These are phyloP conservation scores for Mesoligia furuncula DNA, from an alignment of 2,888 invertebrate species.

Conservation along the genomic window DNA sequence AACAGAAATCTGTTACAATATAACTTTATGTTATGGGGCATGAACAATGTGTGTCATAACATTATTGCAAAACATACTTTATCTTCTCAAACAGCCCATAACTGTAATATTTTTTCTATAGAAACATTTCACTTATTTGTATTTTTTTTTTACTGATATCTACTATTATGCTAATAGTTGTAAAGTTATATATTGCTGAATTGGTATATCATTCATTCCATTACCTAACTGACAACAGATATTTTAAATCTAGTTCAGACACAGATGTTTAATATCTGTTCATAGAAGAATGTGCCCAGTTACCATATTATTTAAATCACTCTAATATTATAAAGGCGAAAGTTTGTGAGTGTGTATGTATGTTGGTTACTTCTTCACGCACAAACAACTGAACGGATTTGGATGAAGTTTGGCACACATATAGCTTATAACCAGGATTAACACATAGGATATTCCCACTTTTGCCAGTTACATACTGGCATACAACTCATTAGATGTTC, in stretches of 20 bases:
- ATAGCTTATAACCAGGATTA: too few relatives aligned
- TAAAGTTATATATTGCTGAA: slow-evolving; percentile 7
- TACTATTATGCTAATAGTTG: slow-evolving; percentile 10
- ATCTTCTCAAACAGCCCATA: slow-evolving; percentile 32
- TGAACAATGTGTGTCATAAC: slow-evolving; percentile 24
- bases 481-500: background rate
- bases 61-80: slow-evolving; percentile 48
- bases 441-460: too few relatives aligned
- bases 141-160: background rate
- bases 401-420: too few relatives aligned
- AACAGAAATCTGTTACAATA: slow-evolving; percentile 19
- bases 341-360: too few relatives aligned
- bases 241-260: background rate
- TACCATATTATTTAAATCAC: background rate
- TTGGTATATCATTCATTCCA: slow-evolving; percentile 16
- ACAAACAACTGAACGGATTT: too few relatives aligned
- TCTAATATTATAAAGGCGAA: too few relatives aligned
- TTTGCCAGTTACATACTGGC: background rate
- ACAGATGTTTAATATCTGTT: background rate
- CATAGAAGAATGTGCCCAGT: background rate
- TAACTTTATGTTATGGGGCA: slow-evolving; percentile 21
- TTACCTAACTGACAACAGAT: background rate
- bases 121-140: slow-evolving; percentile 13
- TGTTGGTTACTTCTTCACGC: too few relatives aligned
- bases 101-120: slow-evolving; percentile 5